Evolutionary conservation across 2,113 vertebrate species (phyloP), one percentile per base, ranked within the genome.

Genomic region (Rhodinocichla rosea): DNA sequence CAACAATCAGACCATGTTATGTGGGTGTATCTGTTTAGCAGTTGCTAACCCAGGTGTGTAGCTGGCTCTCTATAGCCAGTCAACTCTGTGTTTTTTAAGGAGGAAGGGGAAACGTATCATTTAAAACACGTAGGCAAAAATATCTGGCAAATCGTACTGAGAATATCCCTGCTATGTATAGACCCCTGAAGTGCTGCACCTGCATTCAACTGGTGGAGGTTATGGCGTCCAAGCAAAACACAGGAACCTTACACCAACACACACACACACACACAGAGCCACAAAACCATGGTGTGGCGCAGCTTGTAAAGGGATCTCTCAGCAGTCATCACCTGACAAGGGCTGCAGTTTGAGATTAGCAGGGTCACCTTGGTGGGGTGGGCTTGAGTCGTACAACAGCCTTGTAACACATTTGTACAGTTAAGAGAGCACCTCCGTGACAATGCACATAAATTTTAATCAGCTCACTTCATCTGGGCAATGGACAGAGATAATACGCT

Each of bases 301-400:
- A n/a, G 85, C 88, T 65, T 91, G 73, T 80, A 91, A 95, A 92
- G 95, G 62, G 88, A 91, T 94, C 89, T 93, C 89, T 95, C 42
- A 11, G n/a, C 90, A 97, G 81, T 97, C 96, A 97, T 84, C 91
- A 92, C 92, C 91, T 97, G 90, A 60, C 79, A 84, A 85, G 76
- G 35, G 63, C 89, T 97, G 94, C 89, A 71, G 91, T 37, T 96
- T 71, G 82, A 94, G 95, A 96, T 97, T 95, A 97, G 83, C 65
- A 60, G 94, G 92, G 89, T 97, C 75, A 42, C 35, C 45, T 1
- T 15, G 45, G 35, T 45, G 32, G 57, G 14, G 30, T 69, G 62
- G 40, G 13, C 40, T 76, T 40, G 81, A 74, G 49, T 53, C 59
- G 76, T 23, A 55, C 80, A 92, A 92, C 63, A 83, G 88, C 86